Base-by-base conservation (phyloP, 2,113 vertebrate species). In the Bungarus multicinctus region DNA sequence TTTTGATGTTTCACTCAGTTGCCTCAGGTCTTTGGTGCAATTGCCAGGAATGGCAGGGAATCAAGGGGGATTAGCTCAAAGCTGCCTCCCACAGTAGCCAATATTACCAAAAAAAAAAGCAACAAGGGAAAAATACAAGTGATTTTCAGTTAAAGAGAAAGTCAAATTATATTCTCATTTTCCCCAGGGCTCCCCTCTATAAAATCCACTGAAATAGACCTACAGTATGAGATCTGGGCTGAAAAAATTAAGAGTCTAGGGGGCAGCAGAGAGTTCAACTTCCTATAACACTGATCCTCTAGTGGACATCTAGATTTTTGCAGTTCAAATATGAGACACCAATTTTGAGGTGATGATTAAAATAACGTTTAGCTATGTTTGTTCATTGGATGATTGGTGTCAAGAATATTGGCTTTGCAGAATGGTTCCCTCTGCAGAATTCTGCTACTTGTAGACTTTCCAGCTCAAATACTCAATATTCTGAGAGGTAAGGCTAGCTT, bases 21-120 rank as follows among this genome's bases (percentile, higher is more conserved):
- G 98, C 98, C 97, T 96, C 92, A 90, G 98, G 98, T 97, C 95
- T 96, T 97, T 90, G 91, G 94, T 91, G 93, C 97, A 96, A 92
- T 96, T 98, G 97, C 98, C 98, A 98, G 97, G 95, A 81, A 96
- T 98, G 97, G 98, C 98, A 97, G 93, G 91, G 95, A 95, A 97
- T 98, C 97, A 98, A 97, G 97, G 96, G 95, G 96, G 97, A 97
- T 98, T 97, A 97, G 92, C 96, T 97, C 96, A 97, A 96, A 96
- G 96, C 92, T 95, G 96, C 96, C 93, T 94, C 93, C 92, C 91
- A 93, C 91, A 94, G 96, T 96, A 96, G 96, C 95, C 92, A 96
- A 95, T 96, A 14, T 94, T 94, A 94, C 52, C n/a, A 11, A 96
- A 47, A 43, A 96, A 47, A 43, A 81, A 81, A 97, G 94, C 94